Evolutionary conservation across 2,888 invertebrate species (phyloP).

Genomic region (Tupiocoris notatus): DNA sequence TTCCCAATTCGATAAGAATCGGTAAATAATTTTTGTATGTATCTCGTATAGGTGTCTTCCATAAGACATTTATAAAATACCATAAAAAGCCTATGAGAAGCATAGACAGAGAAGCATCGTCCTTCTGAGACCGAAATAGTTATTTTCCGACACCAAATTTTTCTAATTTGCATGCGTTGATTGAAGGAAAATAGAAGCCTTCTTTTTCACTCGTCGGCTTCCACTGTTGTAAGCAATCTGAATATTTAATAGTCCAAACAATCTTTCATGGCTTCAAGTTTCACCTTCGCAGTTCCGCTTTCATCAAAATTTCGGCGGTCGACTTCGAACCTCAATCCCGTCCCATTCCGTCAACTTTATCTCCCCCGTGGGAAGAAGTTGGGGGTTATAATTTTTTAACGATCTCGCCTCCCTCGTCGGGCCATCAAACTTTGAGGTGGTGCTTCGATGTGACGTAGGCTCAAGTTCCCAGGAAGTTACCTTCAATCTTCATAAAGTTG

Average conservation of each 20-base stretch:
- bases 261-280: neutral
- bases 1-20: too few relatives aligned
- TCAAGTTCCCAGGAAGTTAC: neutral
- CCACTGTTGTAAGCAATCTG: too few relatives aligned
- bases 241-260: neutral
- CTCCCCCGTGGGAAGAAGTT: neutral
- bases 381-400: constrained; percentile 34
- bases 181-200: too few relatives aligned
- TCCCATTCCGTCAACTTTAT: neutral
- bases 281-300: neutral
- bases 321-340: neutral
- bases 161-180: too few relatives aligned
- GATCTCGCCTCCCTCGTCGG: constrained; percentile 9
- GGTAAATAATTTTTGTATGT: too few relatives aligned
- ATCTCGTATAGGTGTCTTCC: too few relatives aligned
- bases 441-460: constrained; percentile 31
- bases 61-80: too few relatives aligned
- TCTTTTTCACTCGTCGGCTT: too few relatives aligned
- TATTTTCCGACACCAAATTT: too few relatives aligned
- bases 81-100: too few relatives aligned
- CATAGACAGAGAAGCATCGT: too few relatives aligned
- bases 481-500: neutral
- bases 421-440: constrained; percentile 29
- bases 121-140: too few relatives aligned
- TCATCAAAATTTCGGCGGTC: neutral